Conservation (phyloP, 2,797 vertebrate genomes). For the Bufotes viridis region DNA sequence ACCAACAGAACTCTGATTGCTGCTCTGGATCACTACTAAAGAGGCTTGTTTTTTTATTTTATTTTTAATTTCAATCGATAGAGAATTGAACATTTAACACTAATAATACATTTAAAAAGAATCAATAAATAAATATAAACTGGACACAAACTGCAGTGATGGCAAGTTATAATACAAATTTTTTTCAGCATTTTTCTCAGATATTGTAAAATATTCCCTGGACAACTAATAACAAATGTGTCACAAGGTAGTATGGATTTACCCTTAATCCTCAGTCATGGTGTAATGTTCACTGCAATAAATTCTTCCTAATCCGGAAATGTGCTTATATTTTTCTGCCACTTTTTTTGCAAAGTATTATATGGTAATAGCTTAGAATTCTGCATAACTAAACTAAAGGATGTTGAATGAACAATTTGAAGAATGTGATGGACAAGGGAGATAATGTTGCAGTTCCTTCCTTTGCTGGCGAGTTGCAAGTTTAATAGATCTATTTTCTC, state of each 20-base stretch:
- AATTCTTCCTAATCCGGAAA: background rate
- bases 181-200: slow-evolving; percentile 7
- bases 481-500: slow-evolving; percentile 60
- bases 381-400: slow-evolving; percentile 19
- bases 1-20: too few relatives aligned
- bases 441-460: slow-evolving; percentile 54
- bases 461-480: slow-evolving; percentile 39
- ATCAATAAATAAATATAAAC: too few relatives aligned
- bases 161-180: background rate
- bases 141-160: background rate
- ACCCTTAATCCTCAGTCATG: background rate
- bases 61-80: background rate
- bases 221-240: background rate
- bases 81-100: background rate
- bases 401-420: slow-evolving; percentile 38
- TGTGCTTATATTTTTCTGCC: background rate
- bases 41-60: too few relatives aligned
- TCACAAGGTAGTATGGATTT: background rate
- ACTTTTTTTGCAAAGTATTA: background rate
- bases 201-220: background rate
- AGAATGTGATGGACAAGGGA: slow-evolving; percentile 30
- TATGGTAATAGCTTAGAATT: slow-evolving; percentile 8
- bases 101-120: background rate
- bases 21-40: too few relatives aligned
- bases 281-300: background rate